Base-by-base conservation (phyloP, 2,797 vertebrate species). In the Onychomys torridus region DNA sequence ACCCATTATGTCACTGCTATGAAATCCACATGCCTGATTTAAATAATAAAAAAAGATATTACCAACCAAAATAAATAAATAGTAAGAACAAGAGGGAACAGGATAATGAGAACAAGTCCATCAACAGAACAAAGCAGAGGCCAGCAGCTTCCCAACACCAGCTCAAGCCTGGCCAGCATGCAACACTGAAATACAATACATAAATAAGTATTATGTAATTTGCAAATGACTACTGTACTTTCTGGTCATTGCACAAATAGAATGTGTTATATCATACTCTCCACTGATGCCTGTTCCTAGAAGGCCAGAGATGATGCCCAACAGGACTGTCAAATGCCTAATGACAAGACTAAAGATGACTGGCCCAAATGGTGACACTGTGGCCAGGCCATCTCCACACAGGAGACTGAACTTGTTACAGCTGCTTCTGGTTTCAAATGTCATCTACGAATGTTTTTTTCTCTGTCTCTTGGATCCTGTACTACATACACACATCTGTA, bases 251-350 rank as follows among this genome's bases (percentile, higher is more conserved):
- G 93, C 55, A 90, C 93, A 97, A 96, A 88, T 13, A 94, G 94
- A 92, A 96, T 84, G 91, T 93, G 88, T 55, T 92, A 40, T 94
- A 86, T 34, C 43, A 88, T 13, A 69, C 8, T 94, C 88, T 86
- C 46, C 69, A n/a, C 78, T 93, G 73, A 85, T 34, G 49, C 40
- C 92, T 96, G 84, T 96, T 97, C 97, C 95, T 97, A 93, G 96
- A 97, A 97, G 49, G 81, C 77, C 57, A 40, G 55, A 46, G 37
- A 96, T 52, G 46, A 94, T 91, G 78, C 65, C 93, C 79, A 94
- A 84, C 0, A 85, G 29, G 93, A 91, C 81, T 89, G 81, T 96
- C 88, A 95, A 96, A 71, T 92, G 73, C 82, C 78, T 85, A 93
- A 65, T 86, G 92, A 89, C 77, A 69, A 37, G 78, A 90, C 93